Percentiles rank a stretch among this genome's conserved stretches.
Evolutionary conservation across 2,888 invertebrate species (phyloP).

Genomic region (Apoda limacodes): DNA sequence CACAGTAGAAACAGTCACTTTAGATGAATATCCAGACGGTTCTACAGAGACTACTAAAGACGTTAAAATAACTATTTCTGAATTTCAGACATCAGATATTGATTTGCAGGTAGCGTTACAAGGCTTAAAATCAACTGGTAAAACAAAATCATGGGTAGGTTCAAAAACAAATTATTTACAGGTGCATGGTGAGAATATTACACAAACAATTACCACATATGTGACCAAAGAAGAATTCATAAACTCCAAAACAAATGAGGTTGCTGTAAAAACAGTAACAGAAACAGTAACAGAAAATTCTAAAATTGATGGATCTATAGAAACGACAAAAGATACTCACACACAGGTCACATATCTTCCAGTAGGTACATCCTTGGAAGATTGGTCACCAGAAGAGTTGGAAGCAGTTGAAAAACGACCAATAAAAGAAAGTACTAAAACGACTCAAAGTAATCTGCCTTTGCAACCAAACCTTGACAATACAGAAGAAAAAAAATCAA

Average conservation of each 20-base stretch:
- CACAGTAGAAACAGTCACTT: slow-evolving; percentile 62
- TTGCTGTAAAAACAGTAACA: slow-evolving; percentile 56
- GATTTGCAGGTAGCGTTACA: slow-evolving; percentile 56
- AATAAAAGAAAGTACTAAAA: slow-evolving; percentile 26
- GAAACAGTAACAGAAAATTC: slow-evolving; percentile 58
- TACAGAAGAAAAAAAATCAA: slow-evolving; percentile 32
- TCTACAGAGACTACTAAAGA: slow-evolving; percentile 68
- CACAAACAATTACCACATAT: slow-evolving; percentile 52
- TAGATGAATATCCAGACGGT: slow-evolving; percentile 63
- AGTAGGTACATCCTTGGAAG: slow-evolving; percentile 51
- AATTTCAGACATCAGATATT: slow-evolving; percentile 56
- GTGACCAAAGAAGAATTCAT: slow-evolving; percentile 57
- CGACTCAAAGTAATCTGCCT: slow-evolving; percentile 28
- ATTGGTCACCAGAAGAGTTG: slow-evolving; percentile 57
- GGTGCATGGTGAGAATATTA: slow-evolving; percentile 53
- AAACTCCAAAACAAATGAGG: slow-evolving; percentile 44
- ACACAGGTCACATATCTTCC: slow-evolving; percentile 63
- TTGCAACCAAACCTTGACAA: slow-evolving; percentile 27
- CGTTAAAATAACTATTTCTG: slow-evolving; percentile 62
- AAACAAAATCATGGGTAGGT: slow-evolving; percentile 50
- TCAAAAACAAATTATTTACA: slow-evolving; percentile 62
- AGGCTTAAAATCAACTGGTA: slow-evolving; percentile 51
- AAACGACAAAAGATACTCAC: slow-evolving; percentile 59
- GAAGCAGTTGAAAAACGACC: slow-evolving; percentile 49
- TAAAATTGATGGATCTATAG: slow-evolving; percentile 48